phyloP scores from a whole-genome alignment of 2,888 invertebrate genomes.

The Drosophila testacea region DNA sequence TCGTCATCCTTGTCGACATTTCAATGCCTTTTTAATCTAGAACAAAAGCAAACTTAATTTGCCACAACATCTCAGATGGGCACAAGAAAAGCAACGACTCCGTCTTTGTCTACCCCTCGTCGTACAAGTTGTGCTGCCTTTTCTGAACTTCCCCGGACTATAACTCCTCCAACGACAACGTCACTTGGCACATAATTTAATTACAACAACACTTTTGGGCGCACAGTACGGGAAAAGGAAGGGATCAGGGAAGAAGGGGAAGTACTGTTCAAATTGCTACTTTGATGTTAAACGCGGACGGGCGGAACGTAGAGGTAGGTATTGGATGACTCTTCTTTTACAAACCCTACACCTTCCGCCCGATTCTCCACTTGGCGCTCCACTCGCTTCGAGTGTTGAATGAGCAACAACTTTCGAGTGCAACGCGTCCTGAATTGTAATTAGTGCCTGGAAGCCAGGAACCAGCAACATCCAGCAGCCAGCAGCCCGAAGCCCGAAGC shows the following conservation, averaged over 20 bases:
- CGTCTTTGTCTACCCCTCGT: neutral
- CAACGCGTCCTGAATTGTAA: conserved; percentile 81
- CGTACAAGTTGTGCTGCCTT: neutral
- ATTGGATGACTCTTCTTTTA: neutral
- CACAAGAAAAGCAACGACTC: conserved; percentile 47
- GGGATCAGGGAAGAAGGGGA: neutral
- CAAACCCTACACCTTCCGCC: neutral
- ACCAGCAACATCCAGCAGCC: conserved; percentile 1
- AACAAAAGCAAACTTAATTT: conserved; percentile 82
- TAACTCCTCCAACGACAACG: conserved; percentile 59
- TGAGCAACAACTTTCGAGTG: conserved; percentile 79
- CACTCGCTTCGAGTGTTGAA: conserved; percentile 70
- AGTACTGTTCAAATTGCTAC: conserved; percentile 50
- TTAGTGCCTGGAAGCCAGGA: conserved; percentile 60
- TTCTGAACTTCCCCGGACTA: conserved; percentile 23
- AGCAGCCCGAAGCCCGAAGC: neutral
- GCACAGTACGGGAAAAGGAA: conserved; percentile 1
- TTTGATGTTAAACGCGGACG: conserved; percentile 62
- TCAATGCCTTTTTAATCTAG: conserved; percentile 81
- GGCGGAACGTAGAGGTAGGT: neutral
- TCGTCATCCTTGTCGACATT: conserved; percentile 57
- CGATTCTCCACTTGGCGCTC: conserved; percentile 35
- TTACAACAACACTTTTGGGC: conserved; percentile 74
- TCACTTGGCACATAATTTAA: conserved; percentile 82
- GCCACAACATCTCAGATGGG: conserved; percentile 77